A percentile compares a stretch with the other conserved stretches of the same genome.
Conservation (phyloP, 2,888 invertebrate species). For the Sphecodes monilicornis region DNA sequence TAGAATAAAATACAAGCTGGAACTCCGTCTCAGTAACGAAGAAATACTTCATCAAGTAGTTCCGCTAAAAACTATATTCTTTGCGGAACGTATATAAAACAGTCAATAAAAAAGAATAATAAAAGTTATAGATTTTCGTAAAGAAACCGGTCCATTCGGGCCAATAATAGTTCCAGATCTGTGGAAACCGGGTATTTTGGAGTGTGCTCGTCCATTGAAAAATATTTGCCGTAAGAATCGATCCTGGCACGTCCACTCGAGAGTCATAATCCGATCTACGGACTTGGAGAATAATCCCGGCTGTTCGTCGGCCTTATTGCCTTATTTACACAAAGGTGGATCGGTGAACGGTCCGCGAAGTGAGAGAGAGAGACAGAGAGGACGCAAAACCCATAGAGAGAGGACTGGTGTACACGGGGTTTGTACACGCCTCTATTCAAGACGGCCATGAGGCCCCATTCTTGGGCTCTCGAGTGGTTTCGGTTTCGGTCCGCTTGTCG, state of each 20-base stretch:
- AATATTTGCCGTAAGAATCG: slow-evolving; percentile 36
- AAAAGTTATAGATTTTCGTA: background rate
- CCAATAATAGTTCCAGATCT: too few relatives aligned
- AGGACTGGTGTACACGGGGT: slow-evolving; percentile 57
- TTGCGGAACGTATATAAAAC: too few relatives aligned
- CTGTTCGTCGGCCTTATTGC: slow-evolving; percentile 67
- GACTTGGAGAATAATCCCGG: slow-evolving; percentile 63
- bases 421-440: slow-evolving; percentile 71
- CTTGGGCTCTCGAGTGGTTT: slow-evolving; percentile 77
- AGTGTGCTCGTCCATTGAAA: slow-evolving; percentile 27
- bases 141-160: too few relatives aligned
- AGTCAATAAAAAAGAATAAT: too few relatives aligned
- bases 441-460: slow-evolving; percentile 71
- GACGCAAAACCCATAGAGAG: background rate
- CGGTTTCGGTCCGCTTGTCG: slow-evolving; percentile 74
- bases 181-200: background rate
- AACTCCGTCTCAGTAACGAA: too few relatives aligned
- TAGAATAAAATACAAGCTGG: too few relatives aligned
- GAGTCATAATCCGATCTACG: slow-evolving; percentile 68
- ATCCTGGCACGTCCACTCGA: slow-evolving; percentile 14
- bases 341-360: slow-evolving; percentile 46
- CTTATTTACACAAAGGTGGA: slow-evolving; percentile 70
- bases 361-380: background rate
- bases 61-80: too few relatives aligned
- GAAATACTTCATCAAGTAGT: too few relatives aligned